phyloP scores from a whole-genome alignment of 2,113 vertebrate genomes.

The Axis porcinus region DNA sequence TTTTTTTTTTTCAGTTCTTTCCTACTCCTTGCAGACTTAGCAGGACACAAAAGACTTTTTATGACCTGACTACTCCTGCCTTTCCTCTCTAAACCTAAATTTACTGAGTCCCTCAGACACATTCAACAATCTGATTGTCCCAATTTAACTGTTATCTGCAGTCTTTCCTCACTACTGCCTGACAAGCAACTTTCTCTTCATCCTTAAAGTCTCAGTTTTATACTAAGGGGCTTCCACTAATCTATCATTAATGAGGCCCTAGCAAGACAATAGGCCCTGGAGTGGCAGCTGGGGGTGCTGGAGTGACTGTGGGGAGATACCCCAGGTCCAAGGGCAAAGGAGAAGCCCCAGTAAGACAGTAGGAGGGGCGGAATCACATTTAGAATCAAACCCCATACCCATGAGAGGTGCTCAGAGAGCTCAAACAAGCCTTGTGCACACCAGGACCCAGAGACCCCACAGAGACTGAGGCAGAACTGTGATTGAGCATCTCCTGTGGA shows the following conservation, averaged over 20 bases:
- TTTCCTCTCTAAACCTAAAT: neutral
- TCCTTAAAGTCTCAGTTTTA: neutral
- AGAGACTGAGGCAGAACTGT: neutral
- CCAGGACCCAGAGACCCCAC: neutral
- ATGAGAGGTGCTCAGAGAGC: neutral
- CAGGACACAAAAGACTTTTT: neutral
- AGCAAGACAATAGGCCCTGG: fast-evolving
- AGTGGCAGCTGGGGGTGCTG: fast-evolving
- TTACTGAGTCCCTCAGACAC: neutral
- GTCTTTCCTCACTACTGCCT: neutral
- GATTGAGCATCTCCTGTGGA: fast-evolving
- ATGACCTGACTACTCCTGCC: neutral
- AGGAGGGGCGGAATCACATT: fast-evolving
- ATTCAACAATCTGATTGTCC: neutral
- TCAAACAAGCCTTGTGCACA: neutral
- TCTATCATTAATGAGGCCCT: neutral
- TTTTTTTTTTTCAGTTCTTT: neutral
- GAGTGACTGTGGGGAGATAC: neutral
- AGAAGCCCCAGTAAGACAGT: neutral
- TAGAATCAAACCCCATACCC: neutral
- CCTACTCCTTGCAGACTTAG: neutral
- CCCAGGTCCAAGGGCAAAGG: neutral
- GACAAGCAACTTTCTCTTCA: neutral
- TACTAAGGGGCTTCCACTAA: neutral
- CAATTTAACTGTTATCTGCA: neutral